Conservation (phyloP, 2,797 vertebrate species). For the Enteromius unitaeniatus region DNA sequence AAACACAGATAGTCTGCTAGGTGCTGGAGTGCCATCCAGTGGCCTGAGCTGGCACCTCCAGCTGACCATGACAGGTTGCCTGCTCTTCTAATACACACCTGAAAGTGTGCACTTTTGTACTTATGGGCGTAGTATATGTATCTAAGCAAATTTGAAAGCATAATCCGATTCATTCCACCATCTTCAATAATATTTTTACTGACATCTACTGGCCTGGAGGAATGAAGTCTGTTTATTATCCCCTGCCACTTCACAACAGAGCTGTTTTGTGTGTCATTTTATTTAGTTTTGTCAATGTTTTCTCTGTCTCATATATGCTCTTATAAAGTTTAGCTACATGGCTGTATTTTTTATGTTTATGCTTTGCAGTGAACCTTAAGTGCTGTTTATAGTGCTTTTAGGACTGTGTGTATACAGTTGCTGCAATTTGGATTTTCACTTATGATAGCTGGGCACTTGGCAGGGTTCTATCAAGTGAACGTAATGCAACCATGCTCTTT, state of each 20-base stretch:
- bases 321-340: not conserved
- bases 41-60: no score
- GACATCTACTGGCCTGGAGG: not conserved
- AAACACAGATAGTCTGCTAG: no score
- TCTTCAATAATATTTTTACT: not conserved
- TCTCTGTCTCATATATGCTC: not conserved
- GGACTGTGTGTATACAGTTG: not conserved
- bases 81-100: not conserved
- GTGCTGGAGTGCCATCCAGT: no score
- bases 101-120: not conserved
- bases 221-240: not conserved
- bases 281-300: not conserved
- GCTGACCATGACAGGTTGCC: not conserved
- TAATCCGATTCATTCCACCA: not conserved
- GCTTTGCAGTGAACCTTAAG: not conserved
- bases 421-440: not conserved
- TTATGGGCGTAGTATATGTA: not conserved
- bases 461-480: not conserved
- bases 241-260: not conserved
- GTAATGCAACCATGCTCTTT: slow-evolving; percentile 4
- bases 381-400: not conserved
- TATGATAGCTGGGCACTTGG: not conserved
- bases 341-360: not conserved
- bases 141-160: not conserved
- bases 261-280: not conserved